Base-by-base conservation (phyloP, 1,140 invertebrate species). In the Pogonomyrmex barbatus region DNA sequence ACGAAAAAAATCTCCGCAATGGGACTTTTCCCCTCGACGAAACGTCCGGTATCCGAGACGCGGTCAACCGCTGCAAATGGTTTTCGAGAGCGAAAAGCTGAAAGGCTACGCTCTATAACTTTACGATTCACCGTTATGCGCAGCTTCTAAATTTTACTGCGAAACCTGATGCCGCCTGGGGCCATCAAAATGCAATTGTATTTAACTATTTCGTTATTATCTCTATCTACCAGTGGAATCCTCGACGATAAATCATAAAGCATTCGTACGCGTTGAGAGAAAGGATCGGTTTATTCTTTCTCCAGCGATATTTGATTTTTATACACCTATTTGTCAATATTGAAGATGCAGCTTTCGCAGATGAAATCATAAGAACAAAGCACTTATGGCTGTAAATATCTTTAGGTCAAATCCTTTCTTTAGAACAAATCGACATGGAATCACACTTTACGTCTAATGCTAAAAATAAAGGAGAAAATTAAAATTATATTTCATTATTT, bases 151-250 rank as follows among this genome's bases (percentile, higher is more conserved):
- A 78, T 78, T 67, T 78, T 85, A 85, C 36, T 54, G 60, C 47
- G 24, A 60, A 50, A 36, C 17, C n/a, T 8, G 24, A 71, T 42
- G 71, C 42, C 54, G 58, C 36, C 12, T 12, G 14, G 12, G 47
- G 24, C 82, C 50, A 45, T 84, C 56, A 73, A 73, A 24, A 76
- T 50, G 42, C 33, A 9, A 9, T 78, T 65, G 36, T 36, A 52
- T 45, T 85, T 85, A 77, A 76, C 47, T 71, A 82, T 73, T 83
- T 83, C 2, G 79, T 17, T 82, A 75, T 83, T 83, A 75, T 73
- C 47, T 39, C 39, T 52, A 42, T 77, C 12, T 33, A 47, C 17
- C 47, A 24, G 24, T 50, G 36, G 33, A 50, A 47, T 60, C 4
- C 24, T 50, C 24, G 14, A 67, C 24, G 12, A 39, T 83, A 83